Conservation (phyloP, 2,888 invertebrate species). For the Melanostoma mellinum region DNA sequence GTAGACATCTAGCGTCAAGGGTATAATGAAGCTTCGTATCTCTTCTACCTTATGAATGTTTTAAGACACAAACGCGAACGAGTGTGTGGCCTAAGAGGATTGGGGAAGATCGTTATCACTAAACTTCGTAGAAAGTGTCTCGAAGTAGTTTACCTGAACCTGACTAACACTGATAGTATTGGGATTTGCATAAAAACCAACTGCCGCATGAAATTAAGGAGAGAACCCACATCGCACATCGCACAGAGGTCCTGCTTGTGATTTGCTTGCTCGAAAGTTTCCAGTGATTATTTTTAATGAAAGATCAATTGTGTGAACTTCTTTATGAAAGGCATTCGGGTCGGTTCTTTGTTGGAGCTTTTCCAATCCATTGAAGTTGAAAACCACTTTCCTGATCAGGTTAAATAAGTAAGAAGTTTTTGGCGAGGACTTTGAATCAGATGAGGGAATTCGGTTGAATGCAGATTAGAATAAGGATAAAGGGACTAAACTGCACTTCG, state of each 20-base stretch:
- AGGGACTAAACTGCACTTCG: too few relatives aligned
- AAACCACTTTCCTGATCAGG: too few relatives aligned
- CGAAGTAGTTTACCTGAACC: conserved; percentile 29
- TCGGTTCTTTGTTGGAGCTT: too few relatives aligned
- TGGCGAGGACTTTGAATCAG: too few relatives aligned
- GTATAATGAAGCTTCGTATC: conserved; percentile 17
- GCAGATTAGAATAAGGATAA: too few relatives aligned
- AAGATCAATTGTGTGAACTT: conserved; percentile 19
- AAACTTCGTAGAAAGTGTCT: conserved; percentile 45
- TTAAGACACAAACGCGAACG: background rate
- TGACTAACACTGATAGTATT: conserved; percentile 36
- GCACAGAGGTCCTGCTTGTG: conserved; percentile 6
- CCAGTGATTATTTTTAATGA: conserved; percentile 3
- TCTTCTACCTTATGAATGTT: conserved; percentile 1
- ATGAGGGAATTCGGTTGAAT: too few relatives aligned
- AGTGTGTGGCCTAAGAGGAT: conserved; percentile 37
- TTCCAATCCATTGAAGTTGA: too few relatives aligned
- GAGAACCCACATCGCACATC: too few relatives aligned
- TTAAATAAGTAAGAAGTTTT: too few relatives aligned
- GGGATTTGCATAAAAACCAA: conserved; percentile 44
- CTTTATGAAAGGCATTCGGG: background rate
- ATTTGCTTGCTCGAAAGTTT: background rate
- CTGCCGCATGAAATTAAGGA: conserved; percentile 15
- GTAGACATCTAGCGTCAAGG: conserved; percentile 52
- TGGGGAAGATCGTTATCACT: conserved; percentile 54